A percentile compares a stretch with the other conserved stretches of the same genome.
Evolutionary conservation across 2,113 vertebrate species (phyloP).

Genomic region (Dicentrarchus labrax): DNA sequence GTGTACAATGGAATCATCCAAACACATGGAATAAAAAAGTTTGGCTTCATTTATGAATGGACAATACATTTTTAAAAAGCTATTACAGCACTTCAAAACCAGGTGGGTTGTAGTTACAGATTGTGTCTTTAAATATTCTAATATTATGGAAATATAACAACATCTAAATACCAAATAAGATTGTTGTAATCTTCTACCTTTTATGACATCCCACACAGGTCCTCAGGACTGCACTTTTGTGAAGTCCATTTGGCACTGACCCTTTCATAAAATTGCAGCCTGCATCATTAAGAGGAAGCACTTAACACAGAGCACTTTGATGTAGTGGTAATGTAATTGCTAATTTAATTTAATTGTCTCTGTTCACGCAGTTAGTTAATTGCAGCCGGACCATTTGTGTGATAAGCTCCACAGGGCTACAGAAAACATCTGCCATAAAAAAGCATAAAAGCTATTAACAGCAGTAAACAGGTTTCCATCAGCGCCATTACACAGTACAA

Average conservation of each 20-base stretch:
- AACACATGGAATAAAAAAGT: background rate
- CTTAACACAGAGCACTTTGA: slow-evolving; percentile 75
- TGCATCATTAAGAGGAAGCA: slow-evolving; percentile 67
- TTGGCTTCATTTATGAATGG: background rate
- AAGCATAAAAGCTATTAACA: slow-evolving; percentile 70
- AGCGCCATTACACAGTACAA: slow-evolving; percentile 50
- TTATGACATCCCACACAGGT: slow-evolving; percentile 44
- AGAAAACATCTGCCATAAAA: slow-evolving; percentile 70
- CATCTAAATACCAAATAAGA: slow-evolving; percentile 64
- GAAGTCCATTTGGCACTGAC: slow-evolving; percentile 68
- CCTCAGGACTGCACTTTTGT: slow-evolving; percentile 43
- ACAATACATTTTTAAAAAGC: background rate
- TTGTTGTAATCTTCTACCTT: slow-evolving; percentile 35
- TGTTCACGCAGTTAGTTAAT: slow-evolving; percentile 75
- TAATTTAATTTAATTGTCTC: slow-evolving; percentile 78
- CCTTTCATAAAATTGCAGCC: slow-evolving; percentile 56
- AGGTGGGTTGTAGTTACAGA: background rate
- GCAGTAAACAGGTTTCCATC: slow-evolving; percentile 68
- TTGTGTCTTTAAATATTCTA: slow-evolving; percentile 20
- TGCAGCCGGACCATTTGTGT: slow-evolving; percentile 71
- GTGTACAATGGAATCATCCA: background rate
- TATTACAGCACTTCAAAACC: background rate
- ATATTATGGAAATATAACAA: slow-evolving; percentile 19
- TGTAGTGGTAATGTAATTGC: slow-evolving; percentile 75
- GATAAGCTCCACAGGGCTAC: slow-evolving; percentile 58